Percentiles rank a stretch among this genome's conserved stretches.
Conservation (phyloP, 2,113 vertebrate species). For the Beaufortia kweichowensis region DNA sequence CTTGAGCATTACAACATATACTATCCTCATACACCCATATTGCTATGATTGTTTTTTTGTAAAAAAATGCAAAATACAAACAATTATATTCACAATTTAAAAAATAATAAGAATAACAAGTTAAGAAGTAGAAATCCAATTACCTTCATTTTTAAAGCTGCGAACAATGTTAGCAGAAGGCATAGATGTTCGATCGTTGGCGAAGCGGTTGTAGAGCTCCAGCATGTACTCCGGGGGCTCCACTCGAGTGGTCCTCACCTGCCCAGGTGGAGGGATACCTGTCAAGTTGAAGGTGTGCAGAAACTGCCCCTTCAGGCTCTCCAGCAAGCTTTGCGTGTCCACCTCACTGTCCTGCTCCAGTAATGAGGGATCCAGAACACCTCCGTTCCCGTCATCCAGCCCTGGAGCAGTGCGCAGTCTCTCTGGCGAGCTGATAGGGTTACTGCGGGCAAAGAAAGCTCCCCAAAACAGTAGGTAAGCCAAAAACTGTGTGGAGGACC, state of each 20-base stretch:
- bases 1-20: too few relatives aligned
- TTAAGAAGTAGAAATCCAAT: neutral
- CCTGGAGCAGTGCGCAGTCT: constrained; percentile 73
- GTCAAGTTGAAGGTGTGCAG: constrained; percentile 89
- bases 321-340: constrained; percentile 83
- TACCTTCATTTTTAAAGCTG: constrained; percentile 98
- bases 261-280: constrained; percentile 72
- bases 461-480: constrained; percentile 60
- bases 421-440: constrained; percentile 84
- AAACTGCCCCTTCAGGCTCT: constrained; percentile 89
- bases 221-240: constrained; percentile 98
- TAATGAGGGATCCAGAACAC: constrained; percentile 82
- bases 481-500: constrained; percentile 62
- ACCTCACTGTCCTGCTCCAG: constrained; percentile 81
- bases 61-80: neutral
- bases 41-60: neutral
- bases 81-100: neutral
- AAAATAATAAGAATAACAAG: neutral
- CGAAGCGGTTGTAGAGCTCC: constrained; percentile 95
- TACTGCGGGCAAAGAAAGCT: constrained; percentile 70
- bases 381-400: constrained; percentile 80
- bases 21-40: too few relatives aligned
- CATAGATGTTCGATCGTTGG: constrained; percentile 87
- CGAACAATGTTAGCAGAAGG: constrained; percentile 93
- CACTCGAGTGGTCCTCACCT: constrained; percentile 73